Evolutionary conservation across 2,888 invertebrate species (phyloP), one percentile per base, ranked within the genome.

Genomic region (Lycophotia porphyrea): DNA sequence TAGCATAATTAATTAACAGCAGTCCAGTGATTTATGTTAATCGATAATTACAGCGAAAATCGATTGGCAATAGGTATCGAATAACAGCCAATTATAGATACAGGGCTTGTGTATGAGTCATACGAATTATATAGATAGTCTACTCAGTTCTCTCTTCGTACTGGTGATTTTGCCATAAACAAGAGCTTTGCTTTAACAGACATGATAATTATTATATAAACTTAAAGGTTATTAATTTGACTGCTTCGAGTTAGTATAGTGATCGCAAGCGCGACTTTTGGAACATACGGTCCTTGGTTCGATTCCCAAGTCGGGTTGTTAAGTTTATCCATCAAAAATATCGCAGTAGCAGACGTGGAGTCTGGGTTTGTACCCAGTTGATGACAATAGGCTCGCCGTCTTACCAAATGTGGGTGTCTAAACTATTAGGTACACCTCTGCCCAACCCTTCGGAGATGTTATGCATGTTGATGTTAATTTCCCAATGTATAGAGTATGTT

Each of bases 81-180:
- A 55, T 69, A 52, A 21, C 31, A 39, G 42, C 21, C 21, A 55
- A 70, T 70, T 42, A 55, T 2, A 34, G 42, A 9, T 7, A 15
- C 34, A 55, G n/a, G 70, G 70, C 21, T 42, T 42, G 34, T 34
- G 70, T n/a, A 42, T 72, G 70, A 69, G 1, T 72, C 70, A 70
- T 21, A 15, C 21, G n/a, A 15, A 42, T 52, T 52, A 72, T 68
- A 27, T 39, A 68, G 68, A 52, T 49, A 52, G 13, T 18, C 49
- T 8, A 39, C 24, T 68, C 36, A n/a, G 63, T 63, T 36, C 2
- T 36, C 36, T 36, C n/a, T 39, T 1, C 8, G 3, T 4, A 15
- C 31, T 39, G 8, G 44, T 5, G 8, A 69, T 31, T 49, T 52
- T 52, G 69, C 69, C 69, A n/a, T 42, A 42, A 52, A 68, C n/a